Evolutionary conservation across 2,113 vertebrate genomes (phyloP), one percentile per base, ranked within the genome.

Genomic region (Leuciscus idus): DNA sequence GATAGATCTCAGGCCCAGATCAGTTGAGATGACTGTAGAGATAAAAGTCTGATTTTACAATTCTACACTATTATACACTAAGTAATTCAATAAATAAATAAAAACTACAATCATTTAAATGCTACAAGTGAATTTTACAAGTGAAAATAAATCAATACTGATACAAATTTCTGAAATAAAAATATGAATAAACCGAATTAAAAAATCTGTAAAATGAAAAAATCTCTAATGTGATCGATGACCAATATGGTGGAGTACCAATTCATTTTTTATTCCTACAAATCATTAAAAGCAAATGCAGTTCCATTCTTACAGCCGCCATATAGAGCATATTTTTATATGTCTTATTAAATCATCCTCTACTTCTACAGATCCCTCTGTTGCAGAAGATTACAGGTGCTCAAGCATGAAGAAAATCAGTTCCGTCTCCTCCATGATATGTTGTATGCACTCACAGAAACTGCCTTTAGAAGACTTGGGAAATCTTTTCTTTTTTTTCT

Each of bases 351-450:
- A 50, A 50, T 50, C 2, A 15, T 26, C n/a, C 83, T 72, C 15
- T 50, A 6, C 43, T 33, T 92, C 48, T 86, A 55, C 95, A 99
- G 98, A 95, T 98, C 61, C 97, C 97, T 48, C 91, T 98, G 91
- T 93, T 99, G 93, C 96, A 97, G 95, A 97, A 97, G 92, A 94
- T 95, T 93, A 94, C 94, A 0, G 90, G 89, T 13, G 86, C 94
- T 76, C 91, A 96, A 91, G 93, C 93, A 9, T 97, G 95, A 97
- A 93, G 87, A 76, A 11, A 23, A 5, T 77, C 74, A 48, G 78
- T 87, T 52, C 87, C 85, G 50, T 85, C 87, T 43, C 84, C 81
- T 81, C 86, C 91, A 88, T 89, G 87, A 89, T 91, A 62, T 91
- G 92, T 88, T 78, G 92, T 94, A 92, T 94, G 93, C 95, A 96